A percentile compares a stretch with the other conserved stretches of the same genome.
Evolutionary conservation across 2,113 vertebrate species (phyloP).

Genomic region (Kryptolebias marmoratus): DNA sequence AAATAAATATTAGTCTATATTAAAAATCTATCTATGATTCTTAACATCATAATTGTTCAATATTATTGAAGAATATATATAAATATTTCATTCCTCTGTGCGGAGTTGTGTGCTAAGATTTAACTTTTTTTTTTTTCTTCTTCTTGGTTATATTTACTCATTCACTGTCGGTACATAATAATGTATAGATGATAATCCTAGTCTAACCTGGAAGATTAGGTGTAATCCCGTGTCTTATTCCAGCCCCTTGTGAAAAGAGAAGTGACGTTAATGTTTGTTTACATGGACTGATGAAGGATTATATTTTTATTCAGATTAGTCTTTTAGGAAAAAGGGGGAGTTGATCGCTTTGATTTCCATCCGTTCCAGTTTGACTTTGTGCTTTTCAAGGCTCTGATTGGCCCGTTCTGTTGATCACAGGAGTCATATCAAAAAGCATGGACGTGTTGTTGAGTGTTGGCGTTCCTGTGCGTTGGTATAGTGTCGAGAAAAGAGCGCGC

Average conservation of each 20-base stretch:
- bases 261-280: constrained; percentile 57
- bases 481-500: constrained; percentile 65
- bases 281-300: constrained; percentile 63
- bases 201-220: constrained; percentile 50
- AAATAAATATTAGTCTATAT: constrained; percentile 82
- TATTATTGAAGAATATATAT: constrained; percentile 69
- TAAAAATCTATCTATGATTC: constrained; percentile 74
- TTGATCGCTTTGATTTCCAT: constrained; percentile 12
- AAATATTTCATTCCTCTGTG: constrained; percentile 78
- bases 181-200: constrained; percentile 61
- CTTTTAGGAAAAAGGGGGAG: constrained; percentile 38
- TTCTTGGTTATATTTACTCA: constrained; percentile 53
- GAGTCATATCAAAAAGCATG: constrained; percentile 76
- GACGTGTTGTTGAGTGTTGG: constrained; percentile 74
- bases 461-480: constrained; percentile 66
- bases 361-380: constrained; percentile 49
- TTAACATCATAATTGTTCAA: constrained; percentile 68
- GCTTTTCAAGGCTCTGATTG: constrained; percentile 52
- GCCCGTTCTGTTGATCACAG: constrained; percentile 55
- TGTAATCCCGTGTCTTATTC: constrained; percentile 48
- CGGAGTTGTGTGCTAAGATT: constrained; percentile 71
- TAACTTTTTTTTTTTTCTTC: constrained; percentile 52
- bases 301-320: constrained; percentile 64
- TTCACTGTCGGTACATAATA: constrained; percentile 49
- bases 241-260: constrained; percentile 49